These are phyloP conservation scores for Lophotis ruficrista DNA, from an alignment of 2,113 vertebrate genomes.

Conservation along the genomic window DNA sequence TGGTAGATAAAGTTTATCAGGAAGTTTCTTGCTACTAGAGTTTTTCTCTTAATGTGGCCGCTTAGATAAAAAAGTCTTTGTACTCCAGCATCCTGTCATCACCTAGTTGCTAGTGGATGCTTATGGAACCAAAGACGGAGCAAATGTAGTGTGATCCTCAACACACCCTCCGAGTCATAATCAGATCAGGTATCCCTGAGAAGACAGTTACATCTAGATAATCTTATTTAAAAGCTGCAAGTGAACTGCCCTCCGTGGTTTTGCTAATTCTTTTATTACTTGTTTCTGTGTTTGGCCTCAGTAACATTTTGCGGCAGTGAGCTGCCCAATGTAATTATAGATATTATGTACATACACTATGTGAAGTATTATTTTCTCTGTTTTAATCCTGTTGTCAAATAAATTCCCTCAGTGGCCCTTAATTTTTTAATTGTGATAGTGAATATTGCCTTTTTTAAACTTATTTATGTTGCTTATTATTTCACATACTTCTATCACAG, in stretches of 20 bases:
- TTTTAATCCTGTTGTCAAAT: background rate
- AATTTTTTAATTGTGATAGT: background rate
- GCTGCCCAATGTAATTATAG: background rate
- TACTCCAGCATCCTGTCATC: fast-evolving
- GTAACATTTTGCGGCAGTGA: background rate
- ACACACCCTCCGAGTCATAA: background rate
- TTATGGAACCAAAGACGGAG: background rate
- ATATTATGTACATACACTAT: background rate
- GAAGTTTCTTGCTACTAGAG: background rate
- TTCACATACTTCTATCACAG: background rate
- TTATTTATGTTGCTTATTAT: background rate
- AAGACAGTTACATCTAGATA: background rate
- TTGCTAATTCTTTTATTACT: background rate
- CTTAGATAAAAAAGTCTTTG: background rate
- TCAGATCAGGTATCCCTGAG: background rate
- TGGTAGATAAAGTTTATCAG: background rate
- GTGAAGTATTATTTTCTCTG: background rate
- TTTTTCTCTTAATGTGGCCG: background rate
- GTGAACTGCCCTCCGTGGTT: background rate
- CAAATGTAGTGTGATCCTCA: background rate
- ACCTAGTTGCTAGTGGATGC: background rate
- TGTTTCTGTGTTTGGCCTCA: background rate
- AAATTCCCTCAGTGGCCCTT: background rate
- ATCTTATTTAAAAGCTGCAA: background rate
- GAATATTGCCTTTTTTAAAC: background rate